A percentile compares a stretch with the other conserved stretches of the same genome.
These are phyloP conservation scores for Isaurus tuberculatus DNA, from an alignment of 92 coral and sea anemone genomes.

Conservation along the genomic window DNA sequence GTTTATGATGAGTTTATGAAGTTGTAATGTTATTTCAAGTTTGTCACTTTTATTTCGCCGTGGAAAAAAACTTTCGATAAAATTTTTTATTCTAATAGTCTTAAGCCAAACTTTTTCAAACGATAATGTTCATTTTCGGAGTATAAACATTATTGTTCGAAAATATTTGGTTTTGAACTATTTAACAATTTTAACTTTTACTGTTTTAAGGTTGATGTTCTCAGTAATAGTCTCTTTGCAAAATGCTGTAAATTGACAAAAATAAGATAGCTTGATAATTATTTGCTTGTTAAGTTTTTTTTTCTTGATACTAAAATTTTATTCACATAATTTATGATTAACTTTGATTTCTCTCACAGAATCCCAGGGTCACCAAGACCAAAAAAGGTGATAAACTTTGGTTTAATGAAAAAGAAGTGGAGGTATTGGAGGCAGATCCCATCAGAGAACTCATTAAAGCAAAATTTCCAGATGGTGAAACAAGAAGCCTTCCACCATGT, in stretches of 20 bases:
- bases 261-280: not conserved
- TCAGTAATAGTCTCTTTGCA: not conserved
- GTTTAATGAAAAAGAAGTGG: slow-evolving; percentile 9
- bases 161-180: not conserved
- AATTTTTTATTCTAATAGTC: not conserved
- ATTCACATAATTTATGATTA: not conserved
- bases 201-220: not conserved
- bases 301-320: not conserved
- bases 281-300: not conserved
- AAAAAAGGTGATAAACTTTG: slow-evolving; percentile 13
- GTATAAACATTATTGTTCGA: slow-evolving; percentile 14
- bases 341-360: slow-evolving; percentile 1
- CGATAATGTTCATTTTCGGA: slow-evolving; percentile 11
- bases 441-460: not conserved
- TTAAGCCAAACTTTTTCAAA: not conserved
- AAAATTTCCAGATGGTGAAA: slow-evolving; percentile 20
- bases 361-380: slow-evolving; percentile 24
- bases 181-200: not conserved
- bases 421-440: slow-evolving; percentile 20
- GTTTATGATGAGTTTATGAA: too few relatives aligned
- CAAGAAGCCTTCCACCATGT: slow-evolving; percentile 5
- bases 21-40: not conserved
- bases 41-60: slow-evolving; percentile 17
- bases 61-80: slow-evolving; percentile 7
- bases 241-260: not conserved